Conservation (phyloP, 2,888 invertebrate genomes). For the Rhimphoctona megacephalus region DNA sequence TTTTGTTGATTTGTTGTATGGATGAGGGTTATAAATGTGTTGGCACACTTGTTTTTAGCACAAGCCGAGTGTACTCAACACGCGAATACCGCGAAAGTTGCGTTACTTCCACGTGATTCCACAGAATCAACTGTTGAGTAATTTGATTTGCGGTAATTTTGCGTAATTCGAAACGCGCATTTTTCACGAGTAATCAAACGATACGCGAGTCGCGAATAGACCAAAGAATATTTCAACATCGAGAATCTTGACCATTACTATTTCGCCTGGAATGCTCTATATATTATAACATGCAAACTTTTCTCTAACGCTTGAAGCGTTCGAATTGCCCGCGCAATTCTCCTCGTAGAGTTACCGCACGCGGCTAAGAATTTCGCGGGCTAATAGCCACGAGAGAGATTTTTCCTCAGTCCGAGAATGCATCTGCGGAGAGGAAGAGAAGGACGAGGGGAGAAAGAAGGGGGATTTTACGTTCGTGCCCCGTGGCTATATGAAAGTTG, state of each 20-base stretch:
- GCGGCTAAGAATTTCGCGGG: conserved; percentile 43
- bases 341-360: conserved; percentile 7
- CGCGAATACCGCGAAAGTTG: neutral
- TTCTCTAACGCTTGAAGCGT: conserved; percentile 8
- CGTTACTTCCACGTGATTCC: neutral
- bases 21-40: neutral
- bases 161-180: neutral
- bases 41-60: neutral
- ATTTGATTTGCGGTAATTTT: neutral
- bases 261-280: neutral
- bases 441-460: neutral
- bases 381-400: conserved; percentile 58
- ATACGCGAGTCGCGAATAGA: neutral
- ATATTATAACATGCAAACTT: neutral
- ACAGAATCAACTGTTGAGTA: neutral
- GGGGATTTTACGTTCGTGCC: conserved; percentile 52
- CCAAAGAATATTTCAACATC: neutral
- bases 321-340: conserved; percentile 31
- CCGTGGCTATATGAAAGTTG: conserved; percentile 63
- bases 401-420: conserved; percentile 35
- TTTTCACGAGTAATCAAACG: neutral
- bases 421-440: conserved; percentile 14
- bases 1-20: neutral
- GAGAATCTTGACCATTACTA: neutral
- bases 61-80: neutral